A percentile compares a stretch with the other conserved stretches of the same genome.
These are phyloP conservation scores for Saturnia japonica DNA, from an alignment of 2,888 invertebrate species.

Conservation along the genomic window DNA sequence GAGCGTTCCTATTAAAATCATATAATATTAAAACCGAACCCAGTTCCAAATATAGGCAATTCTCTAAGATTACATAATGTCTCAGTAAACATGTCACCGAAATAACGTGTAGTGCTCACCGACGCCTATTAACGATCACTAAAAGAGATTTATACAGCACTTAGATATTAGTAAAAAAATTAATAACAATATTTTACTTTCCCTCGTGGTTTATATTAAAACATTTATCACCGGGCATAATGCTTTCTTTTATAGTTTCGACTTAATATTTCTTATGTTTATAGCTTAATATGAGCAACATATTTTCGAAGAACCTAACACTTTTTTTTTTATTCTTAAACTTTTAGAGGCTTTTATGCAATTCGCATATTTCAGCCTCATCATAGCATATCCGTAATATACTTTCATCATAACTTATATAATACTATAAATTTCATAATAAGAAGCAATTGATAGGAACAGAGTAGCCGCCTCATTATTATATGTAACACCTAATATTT, in stretches of 20 bases:
- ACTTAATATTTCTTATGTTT: background rate
- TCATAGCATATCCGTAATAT: no score
- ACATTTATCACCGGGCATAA: slow-evolving; percentile 2
- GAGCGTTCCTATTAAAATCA: slow-evolving; percentile 10
- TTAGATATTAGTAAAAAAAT: slow-evolving; percentile 20
- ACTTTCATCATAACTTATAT: no score
- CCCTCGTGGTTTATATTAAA: slow-evolving; percentile 1
- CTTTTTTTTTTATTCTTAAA: no score
- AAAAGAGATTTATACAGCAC: slow-evolving; percentile 34
- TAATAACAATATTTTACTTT: slow-evolving; percentile 14
- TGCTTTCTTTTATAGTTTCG: background rate
- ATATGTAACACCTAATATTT: no score
- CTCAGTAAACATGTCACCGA: slow-evolving; percentile 43
- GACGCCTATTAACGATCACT: slow-evolving; percentile 29
- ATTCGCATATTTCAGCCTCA: no score
- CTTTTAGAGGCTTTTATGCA: no score
- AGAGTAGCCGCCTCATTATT: no score
- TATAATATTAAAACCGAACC: slow-evolving; percentile 15
- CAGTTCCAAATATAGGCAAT: slow-evolving; percentile 41
- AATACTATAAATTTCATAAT: no score
- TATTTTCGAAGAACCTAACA: background rate
- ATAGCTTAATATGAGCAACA: background rate
- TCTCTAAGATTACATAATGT: slow-evolving; percentile 44
- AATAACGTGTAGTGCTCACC: slow-evolving; percentile 34
- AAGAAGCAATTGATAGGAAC: no score